Evolutionary conservation across 2,113 vertebrate species (phyloP).

Genomic region (Crotalus viridis): DNA sequence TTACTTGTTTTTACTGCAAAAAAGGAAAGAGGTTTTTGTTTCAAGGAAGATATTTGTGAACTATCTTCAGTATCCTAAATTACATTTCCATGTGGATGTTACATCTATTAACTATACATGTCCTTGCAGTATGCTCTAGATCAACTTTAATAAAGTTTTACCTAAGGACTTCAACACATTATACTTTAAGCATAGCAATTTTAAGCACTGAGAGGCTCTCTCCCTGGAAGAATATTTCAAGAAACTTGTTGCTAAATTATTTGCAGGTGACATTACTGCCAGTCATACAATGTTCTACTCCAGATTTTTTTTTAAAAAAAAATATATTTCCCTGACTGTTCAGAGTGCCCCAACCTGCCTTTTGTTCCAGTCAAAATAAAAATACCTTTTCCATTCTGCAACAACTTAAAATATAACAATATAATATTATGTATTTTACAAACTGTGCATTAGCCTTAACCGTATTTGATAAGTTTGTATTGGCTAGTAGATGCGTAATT

Average conservation of each 20-base stretch:
- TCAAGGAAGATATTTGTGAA: slow-evolving; percentile 11
- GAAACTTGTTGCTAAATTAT: slow-evolving; percentile 47
- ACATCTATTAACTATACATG: slow-evolving; percentile 5
- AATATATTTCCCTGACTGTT: slow-evolving; percentile 37
- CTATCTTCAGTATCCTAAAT: background rate
- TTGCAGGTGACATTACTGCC: slow-evolving; percentile 34
- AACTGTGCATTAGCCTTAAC: background rate
- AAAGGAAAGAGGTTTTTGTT: slow-evolving; percentile 14
- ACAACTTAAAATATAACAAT: background rate
- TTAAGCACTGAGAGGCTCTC: slow-evolving; percentile 45
- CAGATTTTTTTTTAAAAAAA: background rate
- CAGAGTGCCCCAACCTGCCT: slow-evolving; percentile 26
- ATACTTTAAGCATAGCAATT: slow-evolving; percentile 41
- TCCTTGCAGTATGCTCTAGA: background rate
- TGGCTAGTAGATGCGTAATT: background rate
- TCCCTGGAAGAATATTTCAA: slow-evolving; percentile 42
- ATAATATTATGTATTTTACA: background rate
- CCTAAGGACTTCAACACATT: slow-evolving; percentile 17
- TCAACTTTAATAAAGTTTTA: slow-evolving; percentile 1
- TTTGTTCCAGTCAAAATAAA: background rate
- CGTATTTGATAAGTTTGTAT: background rate
- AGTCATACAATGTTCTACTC: slow-evolving; percentile 29
- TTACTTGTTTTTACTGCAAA: slow-evolving; percentile 10
- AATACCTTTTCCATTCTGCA: background rate
- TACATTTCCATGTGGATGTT: slow-evolving; percentile 2